These are phyloP conservation scores for Platanista minor DNA, from an alignment of 2,113 vertebrate genomes.

Conservation along the genomic window DNA sequence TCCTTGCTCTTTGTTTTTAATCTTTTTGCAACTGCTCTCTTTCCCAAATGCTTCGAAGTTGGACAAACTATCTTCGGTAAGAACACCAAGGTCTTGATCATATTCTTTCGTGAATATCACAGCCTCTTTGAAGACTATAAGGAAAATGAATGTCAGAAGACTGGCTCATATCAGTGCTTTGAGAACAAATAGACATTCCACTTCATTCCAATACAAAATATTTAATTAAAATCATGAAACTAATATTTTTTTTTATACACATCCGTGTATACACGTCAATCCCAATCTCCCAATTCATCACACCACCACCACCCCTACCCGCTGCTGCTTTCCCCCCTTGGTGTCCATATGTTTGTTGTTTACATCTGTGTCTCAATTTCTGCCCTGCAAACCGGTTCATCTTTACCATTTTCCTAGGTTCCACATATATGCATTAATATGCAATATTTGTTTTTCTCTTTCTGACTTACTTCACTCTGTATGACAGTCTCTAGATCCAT, in stretches of 20 bases:
- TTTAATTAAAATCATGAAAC: slow-evolving; percentile 15
- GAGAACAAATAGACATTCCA: background rate
- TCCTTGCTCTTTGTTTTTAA: background rate
- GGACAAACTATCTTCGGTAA: background rate
- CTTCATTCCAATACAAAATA: background rate
- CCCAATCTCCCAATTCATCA: too few relatives aligned
- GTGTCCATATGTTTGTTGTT: too few relatives aligned
- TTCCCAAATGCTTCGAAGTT: background rate
- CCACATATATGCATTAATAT: too few relatives aligned
- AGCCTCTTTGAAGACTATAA: background rate
- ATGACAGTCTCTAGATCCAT: too few relatives aligned
- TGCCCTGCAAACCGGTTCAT: too few relatives aligned
- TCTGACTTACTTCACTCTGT: too few relatives aligned
- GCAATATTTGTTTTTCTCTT: too few relatives aligned
- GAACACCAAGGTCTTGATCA: background rate
- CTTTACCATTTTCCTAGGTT: too few relatives aligned
- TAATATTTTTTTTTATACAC: background rate
- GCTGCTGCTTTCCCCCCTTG: too few relatives aligned
- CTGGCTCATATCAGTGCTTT: background rate
- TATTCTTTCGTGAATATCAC: background rate
- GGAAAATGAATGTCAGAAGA: background rate
- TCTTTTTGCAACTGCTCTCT: background rate
- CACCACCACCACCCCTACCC: too few relatives aligned
- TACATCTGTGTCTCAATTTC: too few relatives aligned
- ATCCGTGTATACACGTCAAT: too few relatives aligned